Evolutionary conservation across 2,113 vertebrate genomes (phyloP).

Genomic region (Polypterus senegalus): DNA sequence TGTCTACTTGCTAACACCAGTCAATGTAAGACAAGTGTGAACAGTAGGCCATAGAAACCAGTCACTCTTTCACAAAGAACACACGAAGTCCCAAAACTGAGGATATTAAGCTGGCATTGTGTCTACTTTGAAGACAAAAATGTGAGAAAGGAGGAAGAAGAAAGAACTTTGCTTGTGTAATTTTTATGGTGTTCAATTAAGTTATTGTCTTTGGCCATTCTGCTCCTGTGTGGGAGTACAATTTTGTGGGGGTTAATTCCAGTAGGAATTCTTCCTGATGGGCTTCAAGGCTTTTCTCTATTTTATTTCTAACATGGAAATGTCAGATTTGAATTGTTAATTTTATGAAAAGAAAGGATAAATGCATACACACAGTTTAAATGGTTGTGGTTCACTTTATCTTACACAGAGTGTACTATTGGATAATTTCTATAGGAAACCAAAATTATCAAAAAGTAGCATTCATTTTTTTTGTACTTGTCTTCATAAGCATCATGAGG

Average conservation of each 20-base stretch:
- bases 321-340: slow-evolving; percentile 35
- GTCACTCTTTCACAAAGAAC: slow-evolving; percentile 4
- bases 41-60: not conserved
- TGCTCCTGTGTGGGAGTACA: slow-evolving; percentile 42
- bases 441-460: too few relatives aligned
- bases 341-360: too few relatives aligned
- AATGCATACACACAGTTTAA: too few relatives aligned
- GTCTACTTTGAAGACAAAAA: slow-evolving; percentile 49
- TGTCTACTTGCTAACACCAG: too few relatives aligned
- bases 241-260: slow-evolving; percentile 36
- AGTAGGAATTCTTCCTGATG: slow-evolving; percentile 54
- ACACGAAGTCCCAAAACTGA: not conserved
- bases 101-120: slow-evolving; percentile 6
- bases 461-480: too few relatives aligned
- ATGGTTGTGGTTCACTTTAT: too few relatives aligned
- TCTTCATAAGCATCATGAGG: too few relatives aligned
- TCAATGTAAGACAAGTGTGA: too few relatives aligned
- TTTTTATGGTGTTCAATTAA: slow-evolving; percentile 58
- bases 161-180: slow-evolving; percentile 56
- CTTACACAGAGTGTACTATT: too few relatives aligned
- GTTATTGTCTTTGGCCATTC: slow-evolving; percentile 52
- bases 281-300: slow-evolving; percentile 50
- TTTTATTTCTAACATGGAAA: slow-evolving; percentile 49
- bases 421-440: too few relatives aligned
- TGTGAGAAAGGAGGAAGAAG: slow-evolving; percentile 51